phyloP scores from a whole-genome alignment of 2,888 invertebrate species.

The Lymantria dispar region DNA sequence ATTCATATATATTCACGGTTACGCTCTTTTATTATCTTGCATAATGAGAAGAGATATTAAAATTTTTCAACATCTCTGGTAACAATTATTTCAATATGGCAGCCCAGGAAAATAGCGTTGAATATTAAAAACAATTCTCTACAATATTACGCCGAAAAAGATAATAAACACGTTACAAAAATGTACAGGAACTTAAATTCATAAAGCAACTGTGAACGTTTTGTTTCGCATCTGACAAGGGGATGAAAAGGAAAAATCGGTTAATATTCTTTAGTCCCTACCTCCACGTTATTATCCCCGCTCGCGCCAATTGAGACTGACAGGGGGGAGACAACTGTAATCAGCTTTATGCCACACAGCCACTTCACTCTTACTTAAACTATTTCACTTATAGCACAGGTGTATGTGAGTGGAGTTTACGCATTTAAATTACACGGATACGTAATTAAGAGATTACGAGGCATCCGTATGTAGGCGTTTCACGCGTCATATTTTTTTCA shows the following conservation, averaged over 20 bases:
- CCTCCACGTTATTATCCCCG: background rate
- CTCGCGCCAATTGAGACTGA: constrained; percentile 10
- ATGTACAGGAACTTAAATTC: constrained; percentile 9
- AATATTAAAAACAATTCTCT: background rate
- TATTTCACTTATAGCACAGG: background rate
- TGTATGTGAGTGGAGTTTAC: too few species aligned
- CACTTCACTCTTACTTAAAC: background rate
- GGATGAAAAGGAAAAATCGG: constrained; percentile 9
- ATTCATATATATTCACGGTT: too few species aligned
- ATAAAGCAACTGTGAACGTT: constrained; percentile 5
- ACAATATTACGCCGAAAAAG: background rate
- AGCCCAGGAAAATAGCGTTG: background rate
- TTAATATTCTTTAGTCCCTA: background rate
- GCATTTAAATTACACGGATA: too few species aligned
- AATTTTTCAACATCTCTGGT: background rate
- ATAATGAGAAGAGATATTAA: background rate
- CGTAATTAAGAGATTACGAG: too few species aligned
- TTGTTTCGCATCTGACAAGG: constrained; percentile 8
- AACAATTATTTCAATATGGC: background rate
- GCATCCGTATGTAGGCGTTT: too few species aligned
- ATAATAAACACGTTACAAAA: constrained; percentile 7
- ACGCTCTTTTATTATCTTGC: background rate
- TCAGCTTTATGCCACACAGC: constrained; percentile 1
- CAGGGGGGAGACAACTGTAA: constrained; percentile 4
- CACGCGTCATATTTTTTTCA: too few species aligned